Evolutionary conservation across 2,888 invertebrate genomes (phyloP), one percentile per base, ranked within the genome.

Genomic region (Torymus tubicola): DNA sequence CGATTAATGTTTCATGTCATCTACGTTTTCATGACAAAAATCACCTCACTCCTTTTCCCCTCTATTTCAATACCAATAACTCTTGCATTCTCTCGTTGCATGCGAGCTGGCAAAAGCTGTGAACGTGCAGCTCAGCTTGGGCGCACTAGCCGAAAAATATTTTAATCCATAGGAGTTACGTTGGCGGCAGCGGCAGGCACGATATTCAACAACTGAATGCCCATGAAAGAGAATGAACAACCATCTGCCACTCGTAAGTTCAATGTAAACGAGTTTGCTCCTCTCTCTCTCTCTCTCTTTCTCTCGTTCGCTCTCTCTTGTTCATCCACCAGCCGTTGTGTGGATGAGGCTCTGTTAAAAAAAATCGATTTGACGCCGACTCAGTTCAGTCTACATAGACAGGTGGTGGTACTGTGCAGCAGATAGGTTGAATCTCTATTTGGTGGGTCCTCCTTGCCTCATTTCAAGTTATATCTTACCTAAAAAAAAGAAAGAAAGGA

Each of bases 171-270:
- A 52, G 13, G 75, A 68, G 65, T 74, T 63, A 24, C 12, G 63
- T n/a, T 14, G 12, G 55, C 21, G 21, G 31, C 42, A 11, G 3
- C 24, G 50, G 16, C 13, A 10, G 24, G 16, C 16, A 53, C 18
- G 69, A 63, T 63, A 78, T 65, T 65, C 65, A 58, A 70, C 71
- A 65, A 78, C 71, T 78, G 58, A 60, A 76, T 57, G 50, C 31
- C 65, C 58, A 71, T 78, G 78, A 78, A 78, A 78, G 78, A 78
- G 78, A 78, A 78, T 71, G 71, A 71, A 77, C 50, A 70, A 64
- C 64, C 52, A 65, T n/a, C 24, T 21, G n/a, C 65, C 58, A 78
- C 71, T 78, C 71, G 70, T 78, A 78, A 78, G 71, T 78, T 71
- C 60, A 52, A 16, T 67, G 71, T 67, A 78, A 78, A 71, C 71